phyloP scores from a whole-genome alignment of 2,888 invertebrate genomes.

The Apamea anceps region DNA sequence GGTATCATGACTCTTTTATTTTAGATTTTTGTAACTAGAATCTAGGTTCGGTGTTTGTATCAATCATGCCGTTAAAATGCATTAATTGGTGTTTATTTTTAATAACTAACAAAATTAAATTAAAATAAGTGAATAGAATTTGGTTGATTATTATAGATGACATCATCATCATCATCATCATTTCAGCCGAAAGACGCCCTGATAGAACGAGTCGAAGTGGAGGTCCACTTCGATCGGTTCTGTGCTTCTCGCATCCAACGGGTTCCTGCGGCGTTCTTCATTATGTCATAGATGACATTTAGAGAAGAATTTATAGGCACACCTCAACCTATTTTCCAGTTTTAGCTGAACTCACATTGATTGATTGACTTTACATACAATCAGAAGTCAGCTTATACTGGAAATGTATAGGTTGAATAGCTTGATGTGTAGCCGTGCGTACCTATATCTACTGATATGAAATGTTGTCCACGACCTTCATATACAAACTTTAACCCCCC shows the following conservation, averaged over 20 bases:
- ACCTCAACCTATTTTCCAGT: not conserved
- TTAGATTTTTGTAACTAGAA: not conserved
- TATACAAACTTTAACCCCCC: not conserved
- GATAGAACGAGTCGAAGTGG: no score
- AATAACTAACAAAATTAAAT: not conserved
- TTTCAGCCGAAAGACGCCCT: no score
- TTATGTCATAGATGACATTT: no score
- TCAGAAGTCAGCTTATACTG: not conserved
- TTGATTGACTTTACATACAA: not conserved
- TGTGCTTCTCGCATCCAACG: no score
- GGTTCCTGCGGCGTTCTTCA: no score
- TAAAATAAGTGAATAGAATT: not conserved
- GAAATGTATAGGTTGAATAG: not conserved
- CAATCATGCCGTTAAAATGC: not conserved
- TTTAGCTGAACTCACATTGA: not conserved
- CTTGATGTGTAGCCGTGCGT: not conserved
- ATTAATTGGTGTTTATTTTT: not conserved
- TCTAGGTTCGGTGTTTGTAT: not conserved
- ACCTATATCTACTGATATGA: not conserved
- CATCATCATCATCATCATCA: no score
- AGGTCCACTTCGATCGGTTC: no score
- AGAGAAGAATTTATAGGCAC: not conserved
- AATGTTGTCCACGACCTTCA: not conserved
- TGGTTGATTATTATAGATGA: not conserved
- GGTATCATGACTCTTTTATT: not conserved